These are phyloP conservation scores for Whitmania pigra DNA, from an alignment of 1,140 invertebrate species.

Conservation along the genomic window DNA sequence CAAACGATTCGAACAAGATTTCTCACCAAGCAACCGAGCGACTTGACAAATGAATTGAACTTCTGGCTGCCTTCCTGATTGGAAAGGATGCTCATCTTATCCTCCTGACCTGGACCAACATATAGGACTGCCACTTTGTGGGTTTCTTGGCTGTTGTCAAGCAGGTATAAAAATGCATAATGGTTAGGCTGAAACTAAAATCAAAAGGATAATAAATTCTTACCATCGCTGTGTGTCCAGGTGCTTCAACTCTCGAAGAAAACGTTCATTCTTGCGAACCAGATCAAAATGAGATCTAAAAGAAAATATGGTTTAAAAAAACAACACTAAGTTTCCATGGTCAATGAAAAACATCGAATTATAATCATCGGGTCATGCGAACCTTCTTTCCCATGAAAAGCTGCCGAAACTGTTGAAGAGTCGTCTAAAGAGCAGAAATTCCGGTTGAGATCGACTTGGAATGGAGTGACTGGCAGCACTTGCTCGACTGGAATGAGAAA, in stretches of 20 bases:
- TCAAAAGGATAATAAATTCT: conserved; percentile 16
- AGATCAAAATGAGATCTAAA: conserved; percentile 50
- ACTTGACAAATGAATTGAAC: conserved; percentile 80
- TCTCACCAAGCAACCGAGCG: conserved; percentile 84
- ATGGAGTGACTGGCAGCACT: too few species aligned
- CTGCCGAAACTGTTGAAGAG: conserved; percentile 21
- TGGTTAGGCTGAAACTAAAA: neutral
- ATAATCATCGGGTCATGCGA: neutral
- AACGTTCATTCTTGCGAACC: conserved; percentile 73
- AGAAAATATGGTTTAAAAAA: conserved; percentile 18
- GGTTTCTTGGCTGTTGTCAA: conserved; percentile 63
- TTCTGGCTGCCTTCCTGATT: conserved; percentile 71
- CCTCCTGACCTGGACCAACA: conserved; percentile 88
- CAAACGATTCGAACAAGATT: neutral
- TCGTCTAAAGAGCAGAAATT: neutral
- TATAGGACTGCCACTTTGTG: conserved; percentile 99
- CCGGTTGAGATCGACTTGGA: neutral
- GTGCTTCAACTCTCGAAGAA: conserved; percentile 78
- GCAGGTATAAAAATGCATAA: neutral
- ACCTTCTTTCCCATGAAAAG: neutral
- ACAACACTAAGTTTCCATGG: neutral
- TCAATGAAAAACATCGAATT: neutral
- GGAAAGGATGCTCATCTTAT: conserved; percentile 75
- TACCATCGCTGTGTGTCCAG: conserved; percentile 66
- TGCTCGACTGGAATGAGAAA: too few species aligned